Evolutionary conservation across 2,888 invertebrate genomes (phyloP).

Genomic region (Tupiocoris notatus): DNA sequence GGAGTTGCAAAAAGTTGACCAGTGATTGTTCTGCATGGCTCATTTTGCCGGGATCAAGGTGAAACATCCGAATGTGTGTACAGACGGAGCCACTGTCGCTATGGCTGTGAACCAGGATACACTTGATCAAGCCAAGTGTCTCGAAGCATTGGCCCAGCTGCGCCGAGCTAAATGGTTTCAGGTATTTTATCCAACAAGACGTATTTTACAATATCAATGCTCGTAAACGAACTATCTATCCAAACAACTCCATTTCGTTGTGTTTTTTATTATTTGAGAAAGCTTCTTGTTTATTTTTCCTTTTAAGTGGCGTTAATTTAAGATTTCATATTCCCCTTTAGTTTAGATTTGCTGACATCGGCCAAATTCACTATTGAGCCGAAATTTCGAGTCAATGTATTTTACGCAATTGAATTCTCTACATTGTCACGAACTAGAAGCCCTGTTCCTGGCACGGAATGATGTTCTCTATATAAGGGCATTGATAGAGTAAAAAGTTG

Average conservation of each 20-base stretch:
- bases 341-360: neutral
- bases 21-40: conserved; percentile 6
- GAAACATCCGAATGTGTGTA: conserved; percentile 48
- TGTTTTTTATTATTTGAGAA: neutral
- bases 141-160: conserved; percentile 99
- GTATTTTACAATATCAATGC: conserved; percentile 49
- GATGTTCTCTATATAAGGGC: conserved; percentile 32
- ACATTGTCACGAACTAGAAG: neutral
- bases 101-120: conserved; percentile 57
- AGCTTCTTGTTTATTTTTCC: neutral
- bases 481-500: conserved; percentile 47
- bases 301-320: neutral
- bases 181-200: conserved; percentile 59
- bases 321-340: neutral
- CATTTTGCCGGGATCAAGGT: conserved; percentile 43
- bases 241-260: neutral
- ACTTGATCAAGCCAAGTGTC: conserved; percentile 83
- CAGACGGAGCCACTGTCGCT: conserved; percentile 46
- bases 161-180: conserved; percentile 99
- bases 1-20: neutral
- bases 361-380: neutral
- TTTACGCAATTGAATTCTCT: too few relatives aligned
- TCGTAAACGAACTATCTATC: conserved; percentile 28
- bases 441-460: neutral
- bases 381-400: neutral